Percentiles rank a stretch among this genome's conserved stretches.
phyloP scores from a whole-genome alignment of 2,797 vertebrate genomes.

The Lutjanus argentimaculatus region DNA sequence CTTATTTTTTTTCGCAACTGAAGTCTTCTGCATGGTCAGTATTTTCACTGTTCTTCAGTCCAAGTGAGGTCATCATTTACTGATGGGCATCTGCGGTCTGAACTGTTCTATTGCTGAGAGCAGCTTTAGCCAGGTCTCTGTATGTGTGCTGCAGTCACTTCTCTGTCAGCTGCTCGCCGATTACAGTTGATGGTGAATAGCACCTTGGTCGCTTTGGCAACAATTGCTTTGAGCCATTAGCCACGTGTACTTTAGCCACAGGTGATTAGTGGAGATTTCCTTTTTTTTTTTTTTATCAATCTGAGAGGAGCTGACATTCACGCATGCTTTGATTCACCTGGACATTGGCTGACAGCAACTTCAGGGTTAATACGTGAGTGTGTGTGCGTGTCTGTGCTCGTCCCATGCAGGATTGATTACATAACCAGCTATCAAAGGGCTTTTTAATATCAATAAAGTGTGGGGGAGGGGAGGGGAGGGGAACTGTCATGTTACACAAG shows the following conservation, averaged over 20 bases:
- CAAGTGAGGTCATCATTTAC: constrained; percentile 50
- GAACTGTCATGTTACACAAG: constrained; percentile 32
- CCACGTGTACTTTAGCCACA: constrained; percentile 1
- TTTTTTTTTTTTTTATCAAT: not conserved
- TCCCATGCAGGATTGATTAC: constrained; percentile 20
- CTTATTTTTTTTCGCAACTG: constrained; percentile 1
- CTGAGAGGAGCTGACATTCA: constrained; percentile 12
- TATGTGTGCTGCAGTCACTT: constrained; percentile 2
- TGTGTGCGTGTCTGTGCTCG: constrained; percentile 16
- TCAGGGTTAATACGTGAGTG: constrained; percentile 1
- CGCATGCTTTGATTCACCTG: constrained; percentile 7
- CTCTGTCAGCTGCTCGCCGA: constrained; percentile 12
- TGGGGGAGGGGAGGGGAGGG: not conserved
- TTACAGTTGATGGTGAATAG: not conserved
- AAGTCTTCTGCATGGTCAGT: constrained; percentile 9
- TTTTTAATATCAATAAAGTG: constrained; percentile 15
- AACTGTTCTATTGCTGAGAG: constrained; percentile 30
- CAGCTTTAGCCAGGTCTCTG: constrained; percentile 21
- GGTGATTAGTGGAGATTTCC: not conserved
- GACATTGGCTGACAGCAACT: constrained; percentile 15
- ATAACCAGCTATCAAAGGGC: constrained; percentile 36
- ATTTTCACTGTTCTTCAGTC: constrained; percentile 45
- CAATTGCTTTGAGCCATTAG: constrained; percentile 7
- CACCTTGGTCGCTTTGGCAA: constrained; percentile 25
- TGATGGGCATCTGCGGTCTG: constrained; percentile 29